Conservation (phyloP, 2,797 vertebrate species). For the Leptoclinus maculatus region DNA sequence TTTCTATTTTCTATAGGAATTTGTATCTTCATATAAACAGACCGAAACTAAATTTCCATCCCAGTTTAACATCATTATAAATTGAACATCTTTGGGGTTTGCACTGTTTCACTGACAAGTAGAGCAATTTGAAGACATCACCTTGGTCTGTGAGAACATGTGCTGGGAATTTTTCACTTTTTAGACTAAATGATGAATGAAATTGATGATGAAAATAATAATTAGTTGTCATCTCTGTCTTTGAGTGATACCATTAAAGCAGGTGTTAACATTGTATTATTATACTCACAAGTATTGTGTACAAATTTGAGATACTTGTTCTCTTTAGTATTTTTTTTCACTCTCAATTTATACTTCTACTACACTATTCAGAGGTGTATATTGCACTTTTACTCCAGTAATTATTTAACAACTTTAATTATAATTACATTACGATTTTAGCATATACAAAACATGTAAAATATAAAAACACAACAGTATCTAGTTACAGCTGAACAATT, state of each 20-base stretch:
- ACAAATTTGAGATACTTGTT: neutral
- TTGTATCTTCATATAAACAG: neutral
- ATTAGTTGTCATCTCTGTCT: neutral
- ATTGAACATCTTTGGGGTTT: neutral
- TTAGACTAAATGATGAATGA: neutral
- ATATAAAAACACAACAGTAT: neutral
- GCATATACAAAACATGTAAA: neutral
- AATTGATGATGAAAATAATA: neutral
- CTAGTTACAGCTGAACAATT: neutral
- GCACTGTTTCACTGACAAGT: neutral
- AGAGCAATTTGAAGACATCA: neutral
- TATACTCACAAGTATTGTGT: no score
- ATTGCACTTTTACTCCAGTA: neutral
- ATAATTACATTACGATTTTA: neutral
- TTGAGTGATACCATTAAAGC: neutral
- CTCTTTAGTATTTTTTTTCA: neutral
- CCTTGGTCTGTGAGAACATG: neutral
- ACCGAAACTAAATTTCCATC: neutral
- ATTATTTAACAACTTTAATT: neutral
- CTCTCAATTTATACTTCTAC: neutral
- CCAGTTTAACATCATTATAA: neutral
- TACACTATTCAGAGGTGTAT: neutral
- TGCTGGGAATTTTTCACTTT: neutral
- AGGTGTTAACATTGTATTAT: neutral
- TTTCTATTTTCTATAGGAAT: neutral